A percentile compares a stretch with the other conserved stretches of the same genome.
These are phyloP conservation scores for Hydrochoerus hydrochaeris DNA, from an alignment of 2,113 vertebrate genomes.

Conservation along the genomic window DNA sequence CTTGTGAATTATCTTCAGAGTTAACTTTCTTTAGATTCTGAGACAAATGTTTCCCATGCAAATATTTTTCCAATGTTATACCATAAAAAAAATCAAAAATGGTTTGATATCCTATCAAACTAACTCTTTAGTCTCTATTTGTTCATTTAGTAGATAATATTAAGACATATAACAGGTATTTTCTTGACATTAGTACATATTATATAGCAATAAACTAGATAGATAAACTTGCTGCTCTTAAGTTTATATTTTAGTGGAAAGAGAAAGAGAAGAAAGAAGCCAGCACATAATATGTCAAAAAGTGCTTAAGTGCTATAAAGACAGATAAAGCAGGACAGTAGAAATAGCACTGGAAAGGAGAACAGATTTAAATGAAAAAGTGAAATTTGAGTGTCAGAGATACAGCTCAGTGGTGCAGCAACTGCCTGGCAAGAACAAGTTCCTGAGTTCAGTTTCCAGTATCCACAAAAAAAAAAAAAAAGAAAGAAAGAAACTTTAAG, in stretches of 20 bases:
- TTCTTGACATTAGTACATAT: neutral
- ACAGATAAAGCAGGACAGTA: neutral
- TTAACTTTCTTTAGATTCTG: neutral
- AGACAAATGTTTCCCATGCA: neutral
- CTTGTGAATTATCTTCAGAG: neutral
- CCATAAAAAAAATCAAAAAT: slow-evolving; percentile 1
- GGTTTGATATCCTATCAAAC: neutral
- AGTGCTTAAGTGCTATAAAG: neutral
- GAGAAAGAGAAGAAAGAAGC: neutral
- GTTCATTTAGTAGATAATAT: neutral
- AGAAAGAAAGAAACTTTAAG: neutral
- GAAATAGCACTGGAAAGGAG: neutral
- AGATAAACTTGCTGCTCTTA: neutral
- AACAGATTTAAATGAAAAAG: neutral
- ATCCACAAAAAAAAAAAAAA: too few relatives aligned
- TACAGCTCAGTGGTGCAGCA: too few relatives aligned
- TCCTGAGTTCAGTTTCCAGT: too few relatives aligned
- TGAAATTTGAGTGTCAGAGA: neutral
- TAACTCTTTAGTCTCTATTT: neutral
- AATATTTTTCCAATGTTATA: neutral
- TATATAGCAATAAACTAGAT: neutral
- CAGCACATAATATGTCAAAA: neutral
- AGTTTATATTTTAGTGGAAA: neutral
- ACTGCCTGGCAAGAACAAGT: too few relatives aligned
- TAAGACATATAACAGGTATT: neutral